Evolutionary conservation across 2,113 vertebrate species (phyloP), one percentile per base, ranked within the genome.

Genomic region (Menura novaehollandiae): DNA sequence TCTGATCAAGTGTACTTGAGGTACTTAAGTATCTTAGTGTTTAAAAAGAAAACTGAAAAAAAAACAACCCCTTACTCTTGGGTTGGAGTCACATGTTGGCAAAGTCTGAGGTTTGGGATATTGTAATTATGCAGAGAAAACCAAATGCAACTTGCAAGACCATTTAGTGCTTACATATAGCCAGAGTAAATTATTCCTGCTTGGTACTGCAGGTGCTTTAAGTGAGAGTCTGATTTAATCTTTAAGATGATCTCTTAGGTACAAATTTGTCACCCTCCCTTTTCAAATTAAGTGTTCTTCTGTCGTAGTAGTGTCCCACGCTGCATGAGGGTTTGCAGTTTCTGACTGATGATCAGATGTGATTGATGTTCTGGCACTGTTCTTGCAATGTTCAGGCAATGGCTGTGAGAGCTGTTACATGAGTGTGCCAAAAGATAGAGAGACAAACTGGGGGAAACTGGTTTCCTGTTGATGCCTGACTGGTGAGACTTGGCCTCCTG

Each of bases 81-180:
- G 5, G 13, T 53, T 35, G 0, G 22, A 72, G 63, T 66, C 15
- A 8, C 20, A 51, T 2, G 1, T 15, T 41, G 21, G 22, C 44
- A 20, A 58, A 84, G 35, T 63, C 51, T 52, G 55, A 81, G 30
- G 15, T 18, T 46, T 3, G 1, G 7, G 15, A 46, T 51, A 11
- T 11, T 87, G 39, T 37, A 13, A 63, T 84, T 41, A 14, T 39
- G n/a, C 55, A 62, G 46, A 39, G 55, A 64, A 87, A 85, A 85
- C 44, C 21, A 69, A 84, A 41, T 43, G 26, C 53, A 51, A 30
- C 13, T 39, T 68, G 13, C 11, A 43, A 77, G 76, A 46, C 44
- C 1, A 10, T 69, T 64, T 55, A 59, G 69, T 72, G 17, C 15
- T 69, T 52, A 3, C 5, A 5, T 15, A 19, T 5, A 64, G 16